Evolutionary conservation across 2,888 invertebrate genomes (phyloP), one percentile per base, ranked within the genome.

Genomic region (Polyploca ridens): DNA sequence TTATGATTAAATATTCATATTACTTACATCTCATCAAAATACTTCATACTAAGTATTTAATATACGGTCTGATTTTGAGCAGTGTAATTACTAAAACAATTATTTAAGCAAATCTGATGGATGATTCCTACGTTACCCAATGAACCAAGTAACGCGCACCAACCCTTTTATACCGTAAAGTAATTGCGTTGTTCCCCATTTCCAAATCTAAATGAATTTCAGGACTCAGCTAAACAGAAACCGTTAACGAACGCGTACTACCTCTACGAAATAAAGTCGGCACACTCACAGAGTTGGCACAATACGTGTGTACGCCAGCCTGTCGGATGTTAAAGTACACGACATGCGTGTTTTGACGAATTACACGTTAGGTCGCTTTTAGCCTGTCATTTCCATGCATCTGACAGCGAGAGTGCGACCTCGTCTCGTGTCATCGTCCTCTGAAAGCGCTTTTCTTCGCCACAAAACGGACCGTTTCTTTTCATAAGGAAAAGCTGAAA

Each of bases 401-500:
- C 88, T 87, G 90, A 87, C 90, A 87, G 87, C 84, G 87, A 85
- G 91, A 91, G 89, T 90, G 89, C 89, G 93, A 93, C 93, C 93
- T 89, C 93, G 90, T 87, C 91, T 89, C 93, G 90, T 93, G 94
- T 94, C 93, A 93, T 93, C 94, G 94, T 93, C 92, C 93, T 90
- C 88, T 94, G 93, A 94, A 94, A 94, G 93, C 88, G 90, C 91
- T 88, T 94, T 93, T 93, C 92, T 93, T 91, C 86, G 84, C 91
- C 91, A 90, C 92, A 93, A 94, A 94, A 93, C 91, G 91, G 90
- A 88, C 90, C 89, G 90, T 93, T 93, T 92, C 94, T 93, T 93
- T 93, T 93, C 93, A 94, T 91, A 92, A 92, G 91, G 89, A 92
- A 92, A 92, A 91, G 89, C 90, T 93, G 91, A 92, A 93, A 93